These are phyloP conservation scores for Petrocephalus schoutedeni DNA, from an alignment of 2,797 vertebrate genomes.

Conservation along the genomic window DNA sequence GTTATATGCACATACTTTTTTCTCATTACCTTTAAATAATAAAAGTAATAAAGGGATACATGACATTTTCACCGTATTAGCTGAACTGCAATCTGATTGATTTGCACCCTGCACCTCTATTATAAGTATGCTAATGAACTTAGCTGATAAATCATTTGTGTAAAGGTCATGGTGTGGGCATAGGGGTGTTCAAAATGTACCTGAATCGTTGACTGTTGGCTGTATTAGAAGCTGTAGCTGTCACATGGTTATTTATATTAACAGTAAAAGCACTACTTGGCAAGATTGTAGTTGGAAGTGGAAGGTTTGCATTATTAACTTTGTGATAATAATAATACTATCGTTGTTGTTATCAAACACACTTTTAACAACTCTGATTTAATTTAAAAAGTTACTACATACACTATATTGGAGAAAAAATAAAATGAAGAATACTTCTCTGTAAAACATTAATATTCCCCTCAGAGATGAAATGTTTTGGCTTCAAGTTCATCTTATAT, in stretches of 20 bases:
- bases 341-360: too few species aligned
- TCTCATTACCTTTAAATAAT: not conserved
- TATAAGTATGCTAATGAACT: not conserved
- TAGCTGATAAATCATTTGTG: not conserved
- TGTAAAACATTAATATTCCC: too few species aligned
- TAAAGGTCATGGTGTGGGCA: constrained; percentile 3
- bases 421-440: too few species aligned
- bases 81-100: not conserved
- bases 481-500: too few species aligned
- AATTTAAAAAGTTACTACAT: too few species aligned
- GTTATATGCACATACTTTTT: constrained; percentile 11
- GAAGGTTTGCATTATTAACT: not conserved
- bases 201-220: not conserved
- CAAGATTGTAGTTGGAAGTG: not conserved
- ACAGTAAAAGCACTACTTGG: not conserved
- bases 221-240: not conserved
- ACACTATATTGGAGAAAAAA: too few species aligned
- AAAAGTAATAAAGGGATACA: constrained; percentile 11
- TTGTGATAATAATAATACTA: not conserved
- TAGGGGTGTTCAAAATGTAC: not conserved
- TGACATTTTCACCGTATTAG: not conserved
- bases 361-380: too few species aligned
- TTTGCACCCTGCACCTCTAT: not conserved
- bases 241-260: not conserved
- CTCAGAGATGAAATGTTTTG: too few species aligned